Percentiles rank a stretch among this genome's conserved stretches.
Evolutionary conservation across 2,113 vertebrate genomes (phyloP).

Genomic region (Lates calcarifer): DNA sequence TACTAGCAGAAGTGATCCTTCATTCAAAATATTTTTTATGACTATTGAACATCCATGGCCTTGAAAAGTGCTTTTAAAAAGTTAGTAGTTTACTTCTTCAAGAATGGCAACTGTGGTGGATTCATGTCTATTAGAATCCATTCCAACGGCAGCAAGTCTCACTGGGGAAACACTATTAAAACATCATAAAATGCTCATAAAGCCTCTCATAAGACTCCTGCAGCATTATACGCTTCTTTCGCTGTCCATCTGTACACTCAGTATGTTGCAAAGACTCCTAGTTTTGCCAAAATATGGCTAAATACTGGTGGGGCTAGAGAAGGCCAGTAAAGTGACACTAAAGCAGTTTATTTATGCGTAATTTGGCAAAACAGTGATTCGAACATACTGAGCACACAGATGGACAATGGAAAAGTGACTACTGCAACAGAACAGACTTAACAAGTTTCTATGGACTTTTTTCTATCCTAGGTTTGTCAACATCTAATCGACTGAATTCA

Average conservation of each 20-base stretch:
- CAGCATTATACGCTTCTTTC: neutral
- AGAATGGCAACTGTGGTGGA: neutral
- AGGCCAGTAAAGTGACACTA: slow-evolving; percentile 10
- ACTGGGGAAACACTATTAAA: neutral
- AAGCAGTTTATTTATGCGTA: slow-evolving; percentile 25
- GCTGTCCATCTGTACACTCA: slow-evolving; percentile 29
- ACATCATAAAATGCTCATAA: slow-evolving; percentile 8
- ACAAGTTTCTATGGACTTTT: neutral
- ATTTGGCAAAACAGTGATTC: slow-evolving; percentile 28
- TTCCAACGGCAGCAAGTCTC: neutral
- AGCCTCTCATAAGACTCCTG: neutral
- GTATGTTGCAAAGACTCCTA: slow-evolving; percentile 14
- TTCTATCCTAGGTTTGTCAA: neutral
- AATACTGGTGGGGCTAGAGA: slow-evolving; percentile 2
- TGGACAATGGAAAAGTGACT: slow-evolving; percentile 17
- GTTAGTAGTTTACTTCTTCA: neutral
- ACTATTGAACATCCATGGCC: neutral
- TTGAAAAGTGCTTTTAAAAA: neutral
- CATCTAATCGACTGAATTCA: neutral
- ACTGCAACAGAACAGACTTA: neutral
- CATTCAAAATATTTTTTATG: neutral
- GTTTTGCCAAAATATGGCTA: slow-evolving; percentile 8
- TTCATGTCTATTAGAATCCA: neutral
- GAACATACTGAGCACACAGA: slow-evolving; percentile 21
- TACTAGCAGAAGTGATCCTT: neutral